These are phyloP conservation scores for Tylochromis polylepis DNA, from an alignment of 2,113 vertebrate species.

Conservation along the genomic window DNA sequence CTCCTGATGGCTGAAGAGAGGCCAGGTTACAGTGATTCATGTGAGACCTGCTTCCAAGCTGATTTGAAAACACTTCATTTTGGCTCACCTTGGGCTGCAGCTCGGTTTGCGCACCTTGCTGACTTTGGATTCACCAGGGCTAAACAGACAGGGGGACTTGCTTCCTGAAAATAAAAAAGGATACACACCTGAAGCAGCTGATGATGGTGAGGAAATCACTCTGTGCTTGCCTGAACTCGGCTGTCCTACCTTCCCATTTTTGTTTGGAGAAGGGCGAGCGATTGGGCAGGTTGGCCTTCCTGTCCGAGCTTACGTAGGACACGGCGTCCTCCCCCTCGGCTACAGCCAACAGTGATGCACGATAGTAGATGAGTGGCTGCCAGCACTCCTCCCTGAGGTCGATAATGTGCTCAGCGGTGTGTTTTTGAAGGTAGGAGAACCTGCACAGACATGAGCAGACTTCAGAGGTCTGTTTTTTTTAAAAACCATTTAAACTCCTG, in stretches of 20 bases:
- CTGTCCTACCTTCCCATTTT: constrained; percentile 69
- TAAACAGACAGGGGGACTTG: constrained; percentile 29
- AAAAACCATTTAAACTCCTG: background rate
- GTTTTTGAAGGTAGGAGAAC: constrained; percentile 80
- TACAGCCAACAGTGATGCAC: constrained; percentile 78
- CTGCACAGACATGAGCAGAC: constrained; percentile 49
- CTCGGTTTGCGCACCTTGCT: constrained; percentile 20
- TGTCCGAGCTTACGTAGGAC: constrained; percentile 72
- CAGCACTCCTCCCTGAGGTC: constrained; percentile 76
- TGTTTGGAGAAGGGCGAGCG: constrained; percentile 70
- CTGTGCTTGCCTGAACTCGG: background rate
- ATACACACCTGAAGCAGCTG: background rate
- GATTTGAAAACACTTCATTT: background rate
- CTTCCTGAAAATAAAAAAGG: constrained; percentile 30
- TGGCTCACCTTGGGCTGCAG: constrained; percentile 55
- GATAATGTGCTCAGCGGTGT: constrained; percentile 66
- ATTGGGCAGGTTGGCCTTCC: constrained; percentile 43
- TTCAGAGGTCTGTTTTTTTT: background rate
- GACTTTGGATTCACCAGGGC: constrained; percentile 33
- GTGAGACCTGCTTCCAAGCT: background rate
- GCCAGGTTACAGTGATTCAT: background rate
- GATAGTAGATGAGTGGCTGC: constrained; percentile 80
- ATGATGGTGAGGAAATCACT: background rate
- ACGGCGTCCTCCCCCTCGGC: constrained; percentile 77
- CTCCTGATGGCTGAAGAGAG: constrained; percentile 48